Conservation (phyloP, 2,888 invertebrate species). For the Nomada ferruginata region DNA sequence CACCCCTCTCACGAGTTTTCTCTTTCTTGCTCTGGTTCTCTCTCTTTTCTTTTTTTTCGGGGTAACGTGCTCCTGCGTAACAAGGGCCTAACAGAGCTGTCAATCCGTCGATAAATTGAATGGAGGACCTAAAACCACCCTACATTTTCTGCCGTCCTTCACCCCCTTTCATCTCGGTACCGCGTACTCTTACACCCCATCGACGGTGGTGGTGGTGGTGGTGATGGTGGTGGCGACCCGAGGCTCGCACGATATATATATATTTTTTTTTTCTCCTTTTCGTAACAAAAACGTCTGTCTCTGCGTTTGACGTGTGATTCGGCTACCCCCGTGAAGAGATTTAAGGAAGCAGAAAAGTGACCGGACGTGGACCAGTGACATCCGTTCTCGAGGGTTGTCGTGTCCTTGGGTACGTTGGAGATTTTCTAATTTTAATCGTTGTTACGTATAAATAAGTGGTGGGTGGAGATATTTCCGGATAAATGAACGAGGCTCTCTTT, state of each 20-base stretch:
- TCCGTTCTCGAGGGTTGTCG: slow-evolving; percentile 10
- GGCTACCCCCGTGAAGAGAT: slow-evolving; percentile 68
- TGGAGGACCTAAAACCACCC: slow-evolving; percentile 82
- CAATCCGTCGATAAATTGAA: slow-evolving; percentile 83
- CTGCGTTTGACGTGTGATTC: slow-evolving; percentile 81
- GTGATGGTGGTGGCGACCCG: slow-evolving; percentile 65
- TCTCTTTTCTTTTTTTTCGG: slow-evolving; percentile 50
- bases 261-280: slow-evolving; percentile 53
- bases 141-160: slow-evolving; percentile 75
- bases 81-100: slow-evolving; percentile 83
- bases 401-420: not conserved
- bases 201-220: slow-evolving; percentile 66
- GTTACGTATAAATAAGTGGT: not conserved
- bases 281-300: slow-evolving; percentile 78
- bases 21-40: slow-evolving; percentile 21
- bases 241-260: slow-evolving; percentile 67
- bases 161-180: slow-evolving; percentile 74
- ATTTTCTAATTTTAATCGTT: slow-evolving; percentile 14
- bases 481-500: too few relatives aligned
- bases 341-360: slow-evolving; percentile 72
- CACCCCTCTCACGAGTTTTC: slow-evolving; percentile 12
- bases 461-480: too few relatives aligned
- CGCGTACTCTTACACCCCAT: slow-evolving; percentile 73
- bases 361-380: slow-evolving; percentile 51
- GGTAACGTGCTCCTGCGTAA: slow-evolving; percentile 75